Percentiles rank a stretch among this genome's conserved stretches.
These are phyloP conservation scores for Tetanocera ferruginea DNA, from an alignment of 2,888 invertebrate genomes.

Conservation along the genomic window DNA sequence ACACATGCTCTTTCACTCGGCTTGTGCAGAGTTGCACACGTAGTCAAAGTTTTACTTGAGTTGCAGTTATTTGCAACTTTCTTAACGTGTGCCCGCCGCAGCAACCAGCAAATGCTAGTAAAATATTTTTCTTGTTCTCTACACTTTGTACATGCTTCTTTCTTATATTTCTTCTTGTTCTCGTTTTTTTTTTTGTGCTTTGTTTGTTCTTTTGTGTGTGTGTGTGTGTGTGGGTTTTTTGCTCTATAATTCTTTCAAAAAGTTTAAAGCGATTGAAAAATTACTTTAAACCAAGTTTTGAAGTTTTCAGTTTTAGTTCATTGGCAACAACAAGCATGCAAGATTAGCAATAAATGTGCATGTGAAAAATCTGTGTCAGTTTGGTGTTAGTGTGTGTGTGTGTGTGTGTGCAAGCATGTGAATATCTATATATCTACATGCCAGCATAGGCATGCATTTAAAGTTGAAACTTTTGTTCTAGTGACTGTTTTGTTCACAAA, in stretches of 20 bases:
- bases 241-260: constrained; percentile 15
- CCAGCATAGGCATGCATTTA: constrained; percentile 20
- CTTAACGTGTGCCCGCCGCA: not conserved
- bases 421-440: not conserved
- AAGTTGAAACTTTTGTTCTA: constrained; percentile 6
- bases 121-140: not conserved
- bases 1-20: not conserved
- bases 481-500: constrained; percentile 22
- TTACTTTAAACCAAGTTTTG: constrained; percentile 26
- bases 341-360: constrained; percentile 43
- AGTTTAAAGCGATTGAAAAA: constrained; percentile 38
- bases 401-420: not conserved
- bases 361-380: constrained; percentile 10
- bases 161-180: not conserved
- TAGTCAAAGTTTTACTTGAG: constrained; percentile 18
- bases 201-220: not conserved
- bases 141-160: not conserved
- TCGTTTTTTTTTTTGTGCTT: not conserved
- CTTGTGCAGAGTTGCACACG: not conserved
- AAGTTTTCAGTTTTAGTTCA: constrained; percentile 10
- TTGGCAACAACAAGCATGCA: constrained; percentile 19
- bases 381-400: constrained; percentile 6
- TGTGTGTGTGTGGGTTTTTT: not conserved
- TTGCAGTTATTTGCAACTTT: constrained; percentile 25
- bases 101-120: not conserved